Base-by-base conservation (phyloP, 2,113 vertebrate genomes). In the Charina bottae region DNA sequence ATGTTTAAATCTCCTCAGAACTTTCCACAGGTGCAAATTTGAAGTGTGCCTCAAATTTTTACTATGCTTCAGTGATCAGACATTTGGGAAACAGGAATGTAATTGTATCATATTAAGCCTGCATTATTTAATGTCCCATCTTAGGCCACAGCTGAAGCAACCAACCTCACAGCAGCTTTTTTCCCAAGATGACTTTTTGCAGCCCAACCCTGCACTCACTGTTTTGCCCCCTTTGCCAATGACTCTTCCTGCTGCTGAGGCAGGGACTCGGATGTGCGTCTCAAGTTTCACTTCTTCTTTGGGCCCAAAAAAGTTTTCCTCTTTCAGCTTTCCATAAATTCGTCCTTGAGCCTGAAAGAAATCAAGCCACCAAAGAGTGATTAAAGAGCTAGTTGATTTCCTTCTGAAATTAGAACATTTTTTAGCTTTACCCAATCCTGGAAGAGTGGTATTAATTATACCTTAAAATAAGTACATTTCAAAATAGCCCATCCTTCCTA, bases 271-370 rank as follows among this genome's bases (percentile, higher is more conserved):
- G 96, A 99, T 99, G 94, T 99, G 99, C 0, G 99, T 99, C 96
- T 99, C 99, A 96, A 99, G 97, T 96, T 99, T 99, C 91, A 99
- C 99, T 89, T 99, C 99, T 92, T 99, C 99, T 96, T 99, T 99
- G 0, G 98, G 99, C 0, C 98, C 98, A 9, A 99, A 99, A 96
- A 99, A 99, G 93, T 99, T 99, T 95, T 99, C 99, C 93, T 99
- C 99, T 96, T 99, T 99, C 93, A 99, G 98, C 93, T 99, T 99
- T 87, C 99, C 99, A 0, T 99, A 99, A 96, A 99, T 99, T 95
- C 99, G 96, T 89, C 99, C 99, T 95, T 99, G 99, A 9, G 98
- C 99, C 99, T 99, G 93, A 28, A 92, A 62, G 9, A 56, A 87
- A 68, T 15, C 46, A 53, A 92, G 7, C 85, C 12, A 88, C 42